Base-by-base conservation (phyloP, 2,888 invertebrate species). In the Mycalesis mineus region DNA sequence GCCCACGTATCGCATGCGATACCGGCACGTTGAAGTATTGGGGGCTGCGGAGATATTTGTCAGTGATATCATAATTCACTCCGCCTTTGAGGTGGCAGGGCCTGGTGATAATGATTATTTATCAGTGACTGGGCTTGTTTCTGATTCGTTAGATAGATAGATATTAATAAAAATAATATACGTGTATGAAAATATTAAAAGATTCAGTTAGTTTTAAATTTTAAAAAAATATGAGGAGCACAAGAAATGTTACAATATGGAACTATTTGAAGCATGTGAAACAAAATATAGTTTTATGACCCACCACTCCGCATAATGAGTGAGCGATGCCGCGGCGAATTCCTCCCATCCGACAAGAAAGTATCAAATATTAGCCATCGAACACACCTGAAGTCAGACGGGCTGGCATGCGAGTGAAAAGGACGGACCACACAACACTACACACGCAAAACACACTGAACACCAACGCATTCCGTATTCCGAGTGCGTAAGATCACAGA, bases 291-390 rank as follows among this genome's bases (percentile, higher is more conserved):
- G 58, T 51, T 44, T n/a, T 39, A 60, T 51, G 69, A 68, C 65
- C 71, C 31, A 28, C 37, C 22, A 49, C 17, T 14, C 1, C 9
- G 54, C 48, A 54, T 58, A 50, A 77, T 75, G 75, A 74, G 68
- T 68, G 67, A 68, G 72, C 72, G 72, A 67, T 64, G 72, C 75
- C 75, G 75, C 75, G 76, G 68, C 67, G 68, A 69, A 77, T 75
- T 75, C 77, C 74, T 66, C 70, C 63, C 65, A 68, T 65, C 61
- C 73, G 75, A 82, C 87, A 88, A 87, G 86, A 88, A 88, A 84
- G 88, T 85, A 88, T 88, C 88, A 88, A 88, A 88, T 87, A 84
- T 84, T 86, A 84, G 77, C 78, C 80, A 78, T 79, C 81, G 79
- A 72, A 82, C 87, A 88, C 88, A 87, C 88, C 88, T 87, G 83